phyloP scores from a whole-genome alignment of 2,888 invertebrate genomes.

The Aplocera efformata region DNA sequence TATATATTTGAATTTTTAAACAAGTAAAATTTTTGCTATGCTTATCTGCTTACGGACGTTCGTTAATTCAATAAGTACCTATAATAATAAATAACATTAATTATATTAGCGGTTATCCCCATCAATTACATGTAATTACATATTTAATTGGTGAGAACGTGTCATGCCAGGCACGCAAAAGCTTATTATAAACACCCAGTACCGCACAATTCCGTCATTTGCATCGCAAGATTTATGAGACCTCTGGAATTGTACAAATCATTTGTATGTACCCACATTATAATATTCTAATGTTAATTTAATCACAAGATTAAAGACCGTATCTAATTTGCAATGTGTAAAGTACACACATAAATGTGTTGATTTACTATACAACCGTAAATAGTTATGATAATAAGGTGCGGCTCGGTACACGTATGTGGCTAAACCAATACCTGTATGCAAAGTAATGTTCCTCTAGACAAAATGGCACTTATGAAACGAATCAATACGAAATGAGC shows the following conservation, averaged over 20 bases:
- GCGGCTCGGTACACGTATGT: constrained; percentile 29
- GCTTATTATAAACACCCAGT: constrained; percentile 19
- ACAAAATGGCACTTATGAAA: neutral
- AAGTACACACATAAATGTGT: constrained; percentile 60
- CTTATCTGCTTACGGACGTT: no score
- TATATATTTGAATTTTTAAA: no score
- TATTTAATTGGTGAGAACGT: neutral
- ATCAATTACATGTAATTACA: no score
- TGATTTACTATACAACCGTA: constrained; percentile 65
- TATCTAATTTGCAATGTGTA: constrained; percentile 56
- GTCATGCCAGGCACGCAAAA: constrained; percentile 2
- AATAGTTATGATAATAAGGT: constrained; percentile 70
- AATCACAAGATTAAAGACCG: constrained; percentile 48
- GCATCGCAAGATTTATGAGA: constrained; percentile 27
- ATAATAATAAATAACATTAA: no score
- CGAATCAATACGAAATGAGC: neutral
- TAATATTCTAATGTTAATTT: constrained; percentile 39
- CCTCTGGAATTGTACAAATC: constrained; percentile 18
- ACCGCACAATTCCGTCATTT: constrained; percentile 21
- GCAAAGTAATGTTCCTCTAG: neutral
- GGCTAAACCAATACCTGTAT: constrained; percentile 6
- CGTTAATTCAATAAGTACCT: no score
- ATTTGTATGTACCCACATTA: constrained; percentile 26
- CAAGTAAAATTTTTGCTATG: no score
- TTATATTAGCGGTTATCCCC: no score